Evolutionary conservation across 2,113 vertebrate genomes (phyloP).

Genomic region (Ranitomeya imitator): DNA sequence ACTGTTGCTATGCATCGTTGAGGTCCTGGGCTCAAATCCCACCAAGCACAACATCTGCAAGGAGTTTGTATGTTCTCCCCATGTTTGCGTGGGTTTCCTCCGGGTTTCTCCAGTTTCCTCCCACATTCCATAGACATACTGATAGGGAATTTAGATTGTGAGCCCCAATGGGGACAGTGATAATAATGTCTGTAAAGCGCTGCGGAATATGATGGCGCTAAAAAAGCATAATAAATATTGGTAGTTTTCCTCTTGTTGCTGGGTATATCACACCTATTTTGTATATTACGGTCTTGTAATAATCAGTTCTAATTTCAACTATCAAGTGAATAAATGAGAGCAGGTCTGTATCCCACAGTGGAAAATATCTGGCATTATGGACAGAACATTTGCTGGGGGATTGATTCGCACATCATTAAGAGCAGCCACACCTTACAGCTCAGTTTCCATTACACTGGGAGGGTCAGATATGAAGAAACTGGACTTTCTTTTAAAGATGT

Average conservation of each 20-base stretch:
- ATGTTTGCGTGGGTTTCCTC: too few species aligned
- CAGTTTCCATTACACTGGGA: conserved; percentile 25
- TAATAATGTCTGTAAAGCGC: too few species aligned
- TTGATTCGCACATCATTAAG: conserved; percentile 22
- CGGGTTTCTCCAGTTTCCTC: too few species aligned
- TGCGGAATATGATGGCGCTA: too few species aligned
- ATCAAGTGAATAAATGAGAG: not conserved
- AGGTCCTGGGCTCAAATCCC: too few species aligned
- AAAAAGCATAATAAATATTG: too few species aligned
- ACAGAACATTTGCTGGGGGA: conserved; percentile 36
- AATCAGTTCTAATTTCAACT: not conserved
- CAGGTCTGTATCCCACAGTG: conserved; percentile 6
- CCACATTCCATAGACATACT: too few species aligned
- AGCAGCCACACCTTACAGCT: conserved; percentile 27
- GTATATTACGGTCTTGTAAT: not conserved
- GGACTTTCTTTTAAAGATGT: not conserved
- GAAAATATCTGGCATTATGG: conserved; percentile 32
- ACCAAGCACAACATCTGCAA: too few species aligned
- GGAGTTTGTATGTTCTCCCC: too few species aligned
- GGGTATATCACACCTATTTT: not conserved
- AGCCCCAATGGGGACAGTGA: too few species aligned
- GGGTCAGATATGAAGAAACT: conserved; percentile 2
- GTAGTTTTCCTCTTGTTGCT: not conserved
- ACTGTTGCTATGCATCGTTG: too few species aligned
- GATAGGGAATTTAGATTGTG: too few species aligned